phyloP scores from a whole-genome alignment of 2,797 vertebrate genomes.

The Amblyraja radiata region DNA sequence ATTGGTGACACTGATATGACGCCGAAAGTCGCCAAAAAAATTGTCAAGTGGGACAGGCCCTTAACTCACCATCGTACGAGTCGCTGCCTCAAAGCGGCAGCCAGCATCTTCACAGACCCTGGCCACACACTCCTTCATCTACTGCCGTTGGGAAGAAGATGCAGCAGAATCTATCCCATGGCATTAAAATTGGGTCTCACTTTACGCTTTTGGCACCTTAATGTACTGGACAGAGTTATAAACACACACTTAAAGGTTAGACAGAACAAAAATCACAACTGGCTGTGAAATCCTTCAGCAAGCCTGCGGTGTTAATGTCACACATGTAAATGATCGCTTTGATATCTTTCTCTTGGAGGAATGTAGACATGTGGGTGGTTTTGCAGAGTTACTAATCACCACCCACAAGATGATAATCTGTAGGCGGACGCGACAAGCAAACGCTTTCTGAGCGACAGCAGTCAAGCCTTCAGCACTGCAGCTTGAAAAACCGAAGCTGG shows the following conservation, averaged over 20 bases:
- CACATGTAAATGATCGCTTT: background rate
- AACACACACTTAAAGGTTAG: too few species aligned
- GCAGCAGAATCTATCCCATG: background rate
- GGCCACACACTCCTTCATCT: too few species aligned
- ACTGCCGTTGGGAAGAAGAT: background rate
- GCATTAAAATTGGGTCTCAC: background rate
- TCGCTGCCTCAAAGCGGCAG: too few species aligned
- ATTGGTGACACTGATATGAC: too few species aligned
- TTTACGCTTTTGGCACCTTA: background rate
- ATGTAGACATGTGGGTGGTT: background rate
- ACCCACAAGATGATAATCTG: conserved; percentile 1
- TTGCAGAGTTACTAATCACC: background rate
- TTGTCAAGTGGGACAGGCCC: too few species aligned
- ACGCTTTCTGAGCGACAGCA: background rate
- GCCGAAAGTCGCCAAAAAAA: too few species aligned
- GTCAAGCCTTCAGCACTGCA: background rate
- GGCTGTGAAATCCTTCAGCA: background rate
- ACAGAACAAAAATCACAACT: background rate
- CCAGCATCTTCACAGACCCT: too few species aligned
- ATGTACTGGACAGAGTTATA: background rate
- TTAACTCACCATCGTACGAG: too few species aligned
- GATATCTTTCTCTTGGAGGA: background rate
- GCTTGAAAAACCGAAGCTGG: background rate
- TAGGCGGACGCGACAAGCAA: background rate
- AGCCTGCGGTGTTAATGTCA: background rate